phyloP scores from a whole-genome alignment of 23 tunicate species.

The Phallusia fumigata region DNA sequence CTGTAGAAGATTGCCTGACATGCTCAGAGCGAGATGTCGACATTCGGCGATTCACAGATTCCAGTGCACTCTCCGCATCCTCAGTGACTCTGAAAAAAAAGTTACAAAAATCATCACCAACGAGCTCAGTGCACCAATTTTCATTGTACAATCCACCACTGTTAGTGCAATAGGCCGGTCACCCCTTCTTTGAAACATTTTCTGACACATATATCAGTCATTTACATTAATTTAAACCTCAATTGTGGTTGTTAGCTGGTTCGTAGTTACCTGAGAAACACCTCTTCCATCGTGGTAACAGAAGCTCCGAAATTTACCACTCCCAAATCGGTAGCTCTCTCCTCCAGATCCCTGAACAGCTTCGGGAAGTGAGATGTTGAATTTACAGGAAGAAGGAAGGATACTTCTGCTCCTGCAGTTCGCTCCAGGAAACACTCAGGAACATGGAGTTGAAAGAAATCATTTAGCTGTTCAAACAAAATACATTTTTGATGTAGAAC shows the following conservation, averaged over 20 bases:
- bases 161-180: too few relatives aligned
- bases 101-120: too few relatives aligned
- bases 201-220: too few relatives aligned
- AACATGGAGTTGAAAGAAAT: constrained; percentile 47
- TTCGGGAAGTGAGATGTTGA: constrained; percentile 68
- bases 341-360: constrained; percentile 73
- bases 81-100: constrained; percentile 62
- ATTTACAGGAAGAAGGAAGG: constrained; percentile 86
- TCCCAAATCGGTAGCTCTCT: constrained; percentile 38
- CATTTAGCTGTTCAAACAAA: constrained; percentile 36
- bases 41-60: constrained; percentile 43
- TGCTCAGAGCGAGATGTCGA: constrained; percentile 32
- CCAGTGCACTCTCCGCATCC: constrained; percentile 37
- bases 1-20: background rate
- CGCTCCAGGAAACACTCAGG: constrained; percentile 68
- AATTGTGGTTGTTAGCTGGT: too few relatives aligned
- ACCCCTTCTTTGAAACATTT: too few relatives aligned
- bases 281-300: constrained; percentile 97
- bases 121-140: too few relatives aligned
- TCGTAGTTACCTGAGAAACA: constrained; percentile 92
- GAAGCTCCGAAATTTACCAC: constrained; percentile 86
- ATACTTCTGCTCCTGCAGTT: constrained; percentile 83
- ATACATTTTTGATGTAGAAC: too few relatives aligned
- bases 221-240: too few relatives aligned
- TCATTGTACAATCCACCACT: too few relatives aligned